Evolutionary conservation across 1,140 invertebrate genomes (phyloP), one percentile per base, ranked within the genome.

Genomic region (Drosophila jambulina): DNA sequence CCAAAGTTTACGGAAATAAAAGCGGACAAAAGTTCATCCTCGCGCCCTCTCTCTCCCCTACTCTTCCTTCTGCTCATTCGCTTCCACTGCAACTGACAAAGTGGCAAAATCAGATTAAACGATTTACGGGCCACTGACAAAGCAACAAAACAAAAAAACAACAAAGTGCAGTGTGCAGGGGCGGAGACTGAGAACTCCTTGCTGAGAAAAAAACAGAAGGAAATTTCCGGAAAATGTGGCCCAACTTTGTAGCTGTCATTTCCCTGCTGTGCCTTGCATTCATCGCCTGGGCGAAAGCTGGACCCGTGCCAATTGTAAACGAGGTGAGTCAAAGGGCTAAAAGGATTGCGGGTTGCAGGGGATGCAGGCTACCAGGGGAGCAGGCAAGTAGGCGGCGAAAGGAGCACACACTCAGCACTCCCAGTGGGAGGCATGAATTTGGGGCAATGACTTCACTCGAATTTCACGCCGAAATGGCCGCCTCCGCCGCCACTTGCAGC

Each of bases 221-320:
- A 43, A 48, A 72, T 69, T 48, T 58, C 43, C 48, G 36, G 54
- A 74, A 79, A 82, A 90, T 90, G 85, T 91, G 75, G 78, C 86
- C 86, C 67, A 85, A 90, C 86, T 90, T 76, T 80, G 43, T 91
- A 51, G 86, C 78, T 62, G 68, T 85, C 75, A 61, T 86, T 79
- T 76, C 78, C 62, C 43, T 90, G 61, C 46, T 90, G 46, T 82
- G 75, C 58, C 65, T 90, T 57, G 85, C 86, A 68, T 53, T 91
- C 49, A 71, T 91, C 48, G 86, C 82, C 61, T 85, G 78, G 78
- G 82, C 86, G 17, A 74, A 78, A 69, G 75, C 85, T 92, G 91
- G 91, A 81, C 91, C 91, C 27, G 84, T 92, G 91, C 91, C 91
- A 92, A 92, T 86, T 86, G 91, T 92, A 54, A 91, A 92, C 67